These are phyloP conservation scores for Chinchilla lanigera DNA, from an alignment of 2,113 vertebrate genomes.

Conservation along the genomic window DNA sequence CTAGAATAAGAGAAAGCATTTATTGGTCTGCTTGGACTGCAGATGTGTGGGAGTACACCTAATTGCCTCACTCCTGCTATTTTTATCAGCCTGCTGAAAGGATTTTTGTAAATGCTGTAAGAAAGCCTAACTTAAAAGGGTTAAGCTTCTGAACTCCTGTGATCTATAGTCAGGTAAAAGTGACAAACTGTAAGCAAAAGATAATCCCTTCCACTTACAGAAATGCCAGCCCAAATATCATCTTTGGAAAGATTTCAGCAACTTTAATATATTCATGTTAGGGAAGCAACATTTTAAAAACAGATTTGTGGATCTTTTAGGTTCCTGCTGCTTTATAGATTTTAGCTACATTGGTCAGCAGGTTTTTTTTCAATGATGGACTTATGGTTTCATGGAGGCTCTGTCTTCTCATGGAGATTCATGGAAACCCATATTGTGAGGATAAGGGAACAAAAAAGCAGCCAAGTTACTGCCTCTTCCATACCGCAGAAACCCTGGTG, in stretches of 20 bases:
- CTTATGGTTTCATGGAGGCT: background rate
- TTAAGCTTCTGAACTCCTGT: constrained; percentile 74
- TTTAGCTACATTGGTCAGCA: background rate
- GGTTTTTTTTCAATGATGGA: background rate
- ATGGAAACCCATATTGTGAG: background rate
- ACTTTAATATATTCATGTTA: constrained; percentile 68
- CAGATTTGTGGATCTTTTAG: constrained; percentile 17
- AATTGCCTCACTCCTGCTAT: constrained; percentile 66
- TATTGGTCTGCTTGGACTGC: constrained; percentile 14
- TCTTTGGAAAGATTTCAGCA: constrained; percentile 60
- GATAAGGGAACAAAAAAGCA: background rate
- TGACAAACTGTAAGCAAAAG: constrained; percentile 75
- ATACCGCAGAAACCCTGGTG: background rate
- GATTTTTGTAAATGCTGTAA: constrained; percentile 65
- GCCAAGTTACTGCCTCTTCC: background rate
- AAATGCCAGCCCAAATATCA: constrained; percentile 72
- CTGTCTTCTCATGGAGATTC: background rate
- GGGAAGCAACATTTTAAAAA: constrained; percentile 54
- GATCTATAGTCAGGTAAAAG: constrained; percentile 64
- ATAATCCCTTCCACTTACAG: constrained; percentile 71
- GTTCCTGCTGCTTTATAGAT: constrained; percentile 37
- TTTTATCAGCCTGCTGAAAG: constrained; percentile 69
- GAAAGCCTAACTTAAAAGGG: constrained; percentile 64
- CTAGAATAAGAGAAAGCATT: constrained; percentile 51
- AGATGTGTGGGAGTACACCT: constrained; percentile 71